Percentiles rank a stretch among this genome's conserved stretches.
These are phyloP conservation scores for Leptopilina boulardi DNA, from an alignment of 1,140 invertebrate genomes.

Conservation along the genomic window DNA sequence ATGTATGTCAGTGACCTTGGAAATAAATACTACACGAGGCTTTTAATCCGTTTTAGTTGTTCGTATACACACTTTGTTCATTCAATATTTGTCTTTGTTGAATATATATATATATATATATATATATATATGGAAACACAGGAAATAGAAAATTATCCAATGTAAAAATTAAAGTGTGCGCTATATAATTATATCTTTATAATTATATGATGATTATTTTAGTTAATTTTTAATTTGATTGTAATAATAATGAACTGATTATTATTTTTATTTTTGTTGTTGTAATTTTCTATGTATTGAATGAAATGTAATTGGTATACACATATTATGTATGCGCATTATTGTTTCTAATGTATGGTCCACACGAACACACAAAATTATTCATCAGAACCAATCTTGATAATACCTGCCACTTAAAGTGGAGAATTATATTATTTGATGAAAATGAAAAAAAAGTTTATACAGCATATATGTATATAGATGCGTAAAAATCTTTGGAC, in stretches of 20 bases:
- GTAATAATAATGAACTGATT: no score
- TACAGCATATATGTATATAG: not conserved
- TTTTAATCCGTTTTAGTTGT: conserved; percentile 1
- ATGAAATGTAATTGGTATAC: not conserved
- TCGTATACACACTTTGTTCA: no score
- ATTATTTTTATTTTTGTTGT: no score
- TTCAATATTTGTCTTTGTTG: no score
- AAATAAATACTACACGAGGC: not conserved
- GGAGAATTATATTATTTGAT: not conserved
- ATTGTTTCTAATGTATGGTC: not conserved
- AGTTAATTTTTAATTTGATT: no score
- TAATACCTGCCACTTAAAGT: not conserved
- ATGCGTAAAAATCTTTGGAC: not conserved
- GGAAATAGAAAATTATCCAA: no score
- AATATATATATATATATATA: no score
- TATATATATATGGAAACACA: no score
- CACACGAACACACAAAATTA: not conserved
- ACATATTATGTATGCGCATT: not conserved
- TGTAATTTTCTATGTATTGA: not conserved
- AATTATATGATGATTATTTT: no score
- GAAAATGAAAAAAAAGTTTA: not conserved
- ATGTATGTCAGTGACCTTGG: conserved; percentile 29
- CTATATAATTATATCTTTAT: no score
- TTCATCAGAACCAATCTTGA: not conserved
- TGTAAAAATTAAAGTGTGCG: no score